Conservation (phyloP, 2,888 invertebrate species). For the Auanema sp. region DNA sequence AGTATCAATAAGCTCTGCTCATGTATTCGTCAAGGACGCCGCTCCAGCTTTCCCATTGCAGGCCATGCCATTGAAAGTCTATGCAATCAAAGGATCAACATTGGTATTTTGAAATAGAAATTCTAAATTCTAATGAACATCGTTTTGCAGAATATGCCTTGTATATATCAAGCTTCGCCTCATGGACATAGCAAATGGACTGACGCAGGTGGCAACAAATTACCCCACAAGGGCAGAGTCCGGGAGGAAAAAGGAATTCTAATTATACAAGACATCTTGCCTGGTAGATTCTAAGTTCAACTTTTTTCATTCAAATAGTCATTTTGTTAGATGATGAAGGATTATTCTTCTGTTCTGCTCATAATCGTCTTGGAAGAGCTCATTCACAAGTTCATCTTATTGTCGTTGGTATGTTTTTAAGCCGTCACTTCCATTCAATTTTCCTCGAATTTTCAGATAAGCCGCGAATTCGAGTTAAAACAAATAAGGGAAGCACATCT, state of each 20-base stretch:
- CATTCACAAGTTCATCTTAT: constrained; percentile 53
- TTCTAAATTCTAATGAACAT: neutral
- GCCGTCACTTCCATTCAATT: neutral
- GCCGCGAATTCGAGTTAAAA: constrained; percentile 20
- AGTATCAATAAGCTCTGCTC: constrained; percentile 39
- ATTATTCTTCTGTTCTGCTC: constrained; percentile 56
- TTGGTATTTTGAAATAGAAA: constrained; percentile 30
- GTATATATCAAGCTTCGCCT: constrained; percentile 55
- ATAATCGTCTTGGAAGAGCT: constrained; percentile 51
- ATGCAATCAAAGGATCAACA: constrained; percentile 46
- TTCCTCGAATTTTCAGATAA: constrained; percentile 18
- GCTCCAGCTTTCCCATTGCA: constrained; percentile 53
- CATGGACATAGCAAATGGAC: constrained; percentile 49
- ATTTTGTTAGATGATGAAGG: constrained; percentile 45
- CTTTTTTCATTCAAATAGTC: constrained; percentile 1
- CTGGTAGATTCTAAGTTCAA: constrained; percentile 11
- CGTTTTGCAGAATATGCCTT: constrained; percentile 45
- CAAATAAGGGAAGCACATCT: constrained; percentile 7
- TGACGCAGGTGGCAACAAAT: constrained; percentile 32
- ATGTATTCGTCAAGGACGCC: constrained; percentile 45
- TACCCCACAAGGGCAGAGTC: constrained; percentile 34
- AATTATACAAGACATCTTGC: constrained; percentile 34
- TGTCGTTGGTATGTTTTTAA: constrained; percentile 41
- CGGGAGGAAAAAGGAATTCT: constrained; percentile 39
- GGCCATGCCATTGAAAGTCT: constrained; percentile 53